Evolutionary conservation across 2,888 invertebrate genomes (phyloP).

Genomic region (Branchellion lobata): DNA sequence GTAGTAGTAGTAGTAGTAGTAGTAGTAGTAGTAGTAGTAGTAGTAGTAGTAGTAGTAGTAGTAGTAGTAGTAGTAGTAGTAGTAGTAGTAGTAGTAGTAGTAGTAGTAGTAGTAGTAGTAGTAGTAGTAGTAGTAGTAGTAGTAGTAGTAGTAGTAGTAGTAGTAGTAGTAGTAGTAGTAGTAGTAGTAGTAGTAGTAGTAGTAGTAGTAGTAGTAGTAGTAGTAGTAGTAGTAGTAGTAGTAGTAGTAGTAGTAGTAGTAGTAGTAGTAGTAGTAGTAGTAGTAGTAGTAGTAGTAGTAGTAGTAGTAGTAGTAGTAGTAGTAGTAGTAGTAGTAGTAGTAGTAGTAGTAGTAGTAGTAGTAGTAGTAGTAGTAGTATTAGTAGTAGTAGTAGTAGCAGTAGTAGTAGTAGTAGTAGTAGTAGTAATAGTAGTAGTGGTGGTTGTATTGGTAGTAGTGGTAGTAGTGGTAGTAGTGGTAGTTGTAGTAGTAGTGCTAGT

Average conservation of each 20-base stretch:
- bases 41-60: background rate
- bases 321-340: slow-evolving; percentile 7
- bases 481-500: background rate
- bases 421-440: background rate
- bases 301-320: slow-evolving; percentile 4
- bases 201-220: slow-evolving; percentile 20
- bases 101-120: slow-evolving; percentile 1
- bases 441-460: background rate
- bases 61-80: background rate
- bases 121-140: slow-evolving; percentile 20
- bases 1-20: slow-evolving; percentile 10
- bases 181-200: slow-evolving; percentile 21
- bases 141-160: slow-evolving; percentile 23
- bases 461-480: too few relatives aligned
- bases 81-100: slow-evolving; percentile 4
- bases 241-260: slow-evolving; percentile 1
- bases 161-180: slow-evolving; percentile 3
- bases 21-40: slow-evolving; percentile 1
- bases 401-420: too few relatives aligned
- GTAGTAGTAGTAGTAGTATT: slow-evolving; percentile 13
- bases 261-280: slow-evolving; percentile 13
- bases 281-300: slow-evolving; percentile 6
- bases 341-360: slow-evolving; percentile 12
- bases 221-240: slow-evolving; percentile 15
- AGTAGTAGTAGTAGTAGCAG: slow-evolving; percentile 25